Evolutionary conservation across 2,113 vertebrate genomes (phyloP).

Genomic region (Phoxinus phoxinus): DNA sequence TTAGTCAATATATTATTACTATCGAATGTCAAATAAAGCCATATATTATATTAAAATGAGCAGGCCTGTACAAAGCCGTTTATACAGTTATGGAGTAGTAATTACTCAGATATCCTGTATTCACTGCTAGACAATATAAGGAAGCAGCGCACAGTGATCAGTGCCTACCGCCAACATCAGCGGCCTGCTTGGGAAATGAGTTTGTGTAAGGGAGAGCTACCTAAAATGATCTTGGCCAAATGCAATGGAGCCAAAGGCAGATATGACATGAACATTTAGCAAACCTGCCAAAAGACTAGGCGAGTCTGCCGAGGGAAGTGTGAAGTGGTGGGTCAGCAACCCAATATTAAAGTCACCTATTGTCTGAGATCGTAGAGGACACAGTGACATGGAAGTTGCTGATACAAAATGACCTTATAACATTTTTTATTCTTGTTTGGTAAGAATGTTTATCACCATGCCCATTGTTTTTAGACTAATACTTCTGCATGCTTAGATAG

Average conservation of each 20-base stretch:
- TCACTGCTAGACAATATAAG: conserved; percentile 71
- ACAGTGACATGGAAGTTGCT: background rate
- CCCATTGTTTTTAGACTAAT: background rate
- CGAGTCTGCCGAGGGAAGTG: background rate
- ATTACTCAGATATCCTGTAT: conserved; percentile 71
- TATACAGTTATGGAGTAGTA: conserved; percentile 53
- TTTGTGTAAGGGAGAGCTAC: conserved; percentile 5
- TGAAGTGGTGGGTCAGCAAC: background rate
- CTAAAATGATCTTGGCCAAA: conserved; percentile 25
- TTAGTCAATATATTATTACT: background rate
- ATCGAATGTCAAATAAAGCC: background rate
- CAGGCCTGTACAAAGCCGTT: background rate
- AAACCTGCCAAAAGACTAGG: background rate
- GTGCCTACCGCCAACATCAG: conserved; percentile 12
- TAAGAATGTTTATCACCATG: background rate
- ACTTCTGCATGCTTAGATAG: background rate
- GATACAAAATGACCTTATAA: background rate
- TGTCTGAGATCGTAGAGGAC: background rate
- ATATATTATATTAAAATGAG: background rate
- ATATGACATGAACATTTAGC: background rate
- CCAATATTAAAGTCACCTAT: background rate
- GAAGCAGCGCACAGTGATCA: conserved; percentile 63
- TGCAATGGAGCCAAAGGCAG: background rate
- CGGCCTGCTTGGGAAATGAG: background rate
- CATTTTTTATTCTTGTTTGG: background rate